Conservation (phyloP, 2,888 invertebrate genomes). For the Troides oblongomaculatus region DNA sequence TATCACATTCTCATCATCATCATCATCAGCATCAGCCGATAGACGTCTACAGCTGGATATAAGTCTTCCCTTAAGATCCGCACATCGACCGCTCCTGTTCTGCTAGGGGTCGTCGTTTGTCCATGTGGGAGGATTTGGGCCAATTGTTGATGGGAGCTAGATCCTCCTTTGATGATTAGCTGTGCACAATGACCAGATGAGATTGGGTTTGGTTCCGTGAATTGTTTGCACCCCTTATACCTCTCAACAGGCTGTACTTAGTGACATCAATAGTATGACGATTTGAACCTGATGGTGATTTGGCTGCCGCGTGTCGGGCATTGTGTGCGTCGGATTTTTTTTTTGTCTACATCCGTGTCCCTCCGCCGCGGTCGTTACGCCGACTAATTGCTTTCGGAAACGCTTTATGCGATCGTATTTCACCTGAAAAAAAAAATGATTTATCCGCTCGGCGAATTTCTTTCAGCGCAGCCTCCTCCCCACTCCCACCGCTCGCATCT, state of each 20-base stretch:
- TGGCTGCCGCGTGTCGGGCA: conserved; percentile 27
- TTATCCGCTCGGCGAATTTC: conserved; percentile 62
- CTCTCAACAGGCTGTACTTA: not conserved
- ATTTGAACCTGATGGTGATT: not conserved
- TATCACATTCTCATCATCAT: no score
- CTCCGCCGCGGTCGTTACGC: conserved; percentile 70
- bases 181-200: no score
- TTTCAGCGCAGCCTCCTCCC: conserved; percentile 45
- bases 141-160: no score
- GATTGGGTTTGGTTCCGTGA: no score
- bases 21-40: no score
- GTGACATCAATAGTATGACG: not conserved
- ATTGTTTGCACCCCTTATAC: no score
- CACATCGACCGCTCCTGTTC: not conserved
- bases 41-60: not conserved
- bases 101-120: no score
- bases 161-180: no score
- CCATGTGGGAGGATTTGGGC: no score
- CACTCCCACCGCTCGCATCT: conserved; percentile 11
- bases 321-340: conserved; percentile 34
- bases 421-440: conserved; percentile 71
- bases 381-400: conserved; percentile 79
- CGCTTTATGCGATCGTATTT: conserved; percentile 77
- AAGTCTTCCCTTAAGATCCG: not conserved
- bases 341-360: conserved; percentile 51